A percentile compares a stretch with the other conserved stretches of the same genome.
Conservation (phyloP, 2,797 vertebrate species). For the Hapalemur alaotrensis region DNA sequence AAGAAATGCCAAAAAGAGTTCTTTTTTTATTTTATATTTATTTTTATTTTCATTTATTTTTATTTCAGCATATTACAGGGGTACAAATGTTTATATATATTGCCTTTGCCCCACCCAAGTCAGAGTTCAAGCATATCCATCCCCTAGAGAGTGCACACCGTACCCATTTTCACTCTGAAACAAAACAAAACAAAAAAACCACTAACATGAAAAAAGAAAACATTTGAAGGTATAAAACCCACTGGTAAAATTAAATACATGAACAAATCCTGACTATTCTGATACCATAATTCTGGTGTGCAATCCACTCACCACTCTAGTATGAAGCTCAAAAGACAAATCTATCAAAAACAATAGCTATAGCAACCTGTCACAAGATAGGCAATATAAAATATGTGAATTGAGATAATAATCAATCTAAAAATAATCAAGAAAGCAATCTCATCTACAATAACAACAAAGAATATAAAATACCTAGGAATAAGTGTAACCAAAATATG, state of each 20-base stretch:
- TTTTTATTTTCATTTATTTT: too few relatives aligned
- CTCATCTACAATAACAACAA: neutral
- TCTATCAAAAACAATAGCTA: neutral
- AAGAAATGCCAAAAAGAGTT: neutral
- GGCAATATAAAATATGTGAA: neutral
- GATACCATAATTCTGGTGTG: neutral
- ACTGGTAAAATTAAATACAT: neutral
- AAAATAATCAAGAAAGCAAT: neutral
- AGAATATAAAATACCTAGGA: neutral
- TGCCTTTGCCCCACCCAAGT: too few relatives aligned
- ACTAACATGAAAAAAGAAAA: neutral
- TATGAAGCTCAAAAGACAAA: neutral
- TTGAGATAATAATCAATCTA: neutral
- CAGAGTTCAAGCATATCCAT: too few relatives aligned
- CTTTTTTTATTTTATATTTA: neutral
- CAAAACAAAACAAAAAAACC: neutral
- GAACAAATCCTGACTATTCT: neutral
- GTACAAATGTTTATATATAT: too few relatives aligned
- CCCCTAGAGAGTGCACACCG: too few relatives aligned
- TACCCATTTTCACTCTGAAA: neutral
- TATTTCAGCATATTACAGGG: too few relatives aligned
- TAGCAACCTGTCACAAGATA: neutral
- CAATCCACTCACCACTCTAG: neutral
- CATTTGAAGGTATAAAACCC: neutral
- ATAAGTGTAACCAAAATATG: neutral